Conservation (phyloP, 30 jellyfish, hydroid and myxozoan genomes). For the Turritopsis rubra region DNA sequence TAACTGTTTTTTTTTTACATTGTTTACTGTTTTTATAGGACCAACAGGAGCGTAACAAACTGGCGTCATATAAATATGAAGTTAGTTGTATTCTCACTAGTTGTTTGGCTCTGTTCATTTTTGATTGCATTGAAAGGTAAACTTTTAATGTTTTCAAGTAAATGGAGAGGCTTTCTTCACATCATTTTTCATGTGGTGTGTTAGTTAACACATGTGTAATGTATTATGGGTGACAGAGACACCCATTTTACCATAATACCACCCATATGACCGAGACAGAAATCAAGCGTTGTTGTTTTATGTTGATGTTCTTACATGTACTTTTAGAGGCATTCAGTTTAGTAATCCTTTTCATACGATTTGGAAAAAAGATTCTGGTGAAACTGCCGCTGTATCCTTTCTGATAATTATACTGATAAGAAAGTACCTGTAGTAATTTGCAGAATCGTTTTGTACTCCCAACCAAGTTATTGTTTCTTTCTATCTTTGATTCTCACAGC, state of each 20-base stretch:
- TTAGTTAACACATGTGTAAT: no score
- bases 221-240: no score
- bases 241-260: no score
- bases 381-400: constrained; percentile 96
- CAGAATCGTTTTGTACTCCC: no score
- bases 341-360: constrained; percentile 91
- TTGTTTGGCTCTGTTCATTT: constrained; percentile 60
- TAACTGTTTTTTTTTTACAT: neutral
- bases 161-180: no score
- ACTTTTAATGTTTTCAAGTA: neutral
- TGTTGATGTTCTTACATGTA: neutral
- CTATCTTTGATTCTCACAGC: neutral
- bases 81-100: constrained; percentile 48
- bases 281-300: no score
- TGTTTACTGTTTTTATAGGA: constrained; percentile 34
- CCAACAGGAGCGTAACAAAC: constrained; percentile 72
- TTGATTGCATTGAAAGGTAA: constrained; percentile 87
- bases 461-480: no score
- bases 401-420: neutral
- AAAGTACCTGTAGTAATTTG: neutral
- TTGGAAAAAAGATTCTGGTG: constrained; percentile 97
- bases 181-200: no score
- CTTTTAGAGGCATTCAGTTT: constrained; percentile 86
- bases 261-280: no score
- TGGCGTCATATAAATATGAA: constrained; percentile 60